Evolutionary conservation across 2,797 vertebrate genomes (phyloP).

Genomic region (Setipinna tenuifilis): DNA sequence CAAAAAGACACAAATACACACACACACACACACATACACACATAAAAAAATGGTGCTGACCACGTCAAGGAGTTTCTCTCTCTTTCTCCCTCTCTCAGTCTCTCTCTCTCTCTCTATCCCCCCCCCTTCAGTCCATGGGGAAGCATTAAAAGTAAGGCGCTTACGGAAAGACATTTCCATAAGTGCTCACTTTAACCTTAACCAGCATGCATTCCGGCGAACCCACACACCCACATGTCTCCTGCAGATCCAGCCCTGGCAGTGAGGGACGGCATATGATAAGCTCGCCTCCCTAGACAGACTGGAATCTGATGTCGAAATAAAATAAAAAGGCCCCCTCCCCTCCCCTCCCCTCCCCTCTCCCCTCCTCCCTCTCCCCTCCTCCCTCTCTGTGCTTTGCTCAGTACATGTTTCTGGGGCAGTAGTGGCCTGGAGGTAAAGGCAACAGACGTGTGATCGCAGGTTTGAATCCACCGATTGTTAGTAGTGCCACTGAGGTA

Average conservation of each 20-base stretch:
- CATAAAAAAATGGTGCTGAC: not conserved
- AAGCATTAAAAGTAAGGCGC: not conserved
- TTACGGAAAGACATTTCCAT: conserved; percentile 11
- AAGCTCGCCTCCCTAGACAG: not conserved
- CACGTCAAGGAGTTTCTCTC: not conserved
- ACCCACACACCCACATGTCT: conserved; percentile 2
- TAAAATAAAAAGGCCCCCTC: not conserved
- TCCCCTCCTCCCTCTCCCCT: not conserved
- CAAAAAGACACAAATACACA: no score
- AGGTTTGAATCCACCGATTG: no score
- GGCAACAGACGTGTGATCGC: no score
- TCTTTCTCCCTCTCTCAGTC: not conserved
- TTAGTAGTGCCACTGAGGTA: no score
- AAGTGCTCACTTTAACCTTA: conserved; percentile 9
- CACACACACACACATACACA: no score
- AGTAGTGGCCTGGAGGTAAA: no score
- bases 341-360: not conserved
- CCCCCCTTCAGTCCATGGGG: not conserved
- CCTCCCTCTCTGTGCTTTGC: not conserved
- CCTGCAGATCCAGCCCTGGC: not conserved
- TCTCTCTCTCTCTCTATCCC: not conserved
- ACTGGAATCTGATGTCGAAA: conserved; percentile 17
- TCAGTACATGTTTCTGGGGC: no score
- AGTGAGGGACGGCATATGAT: not conserved
- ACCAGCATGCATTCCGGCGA: not conserved